Percentiles rank a stretch among this genome's conserved stretches.
Evolutionary conservation across 2,888 invertebrate species (phyloP).

Genomic region (Rhimphoctona megacephalus): DNA sequence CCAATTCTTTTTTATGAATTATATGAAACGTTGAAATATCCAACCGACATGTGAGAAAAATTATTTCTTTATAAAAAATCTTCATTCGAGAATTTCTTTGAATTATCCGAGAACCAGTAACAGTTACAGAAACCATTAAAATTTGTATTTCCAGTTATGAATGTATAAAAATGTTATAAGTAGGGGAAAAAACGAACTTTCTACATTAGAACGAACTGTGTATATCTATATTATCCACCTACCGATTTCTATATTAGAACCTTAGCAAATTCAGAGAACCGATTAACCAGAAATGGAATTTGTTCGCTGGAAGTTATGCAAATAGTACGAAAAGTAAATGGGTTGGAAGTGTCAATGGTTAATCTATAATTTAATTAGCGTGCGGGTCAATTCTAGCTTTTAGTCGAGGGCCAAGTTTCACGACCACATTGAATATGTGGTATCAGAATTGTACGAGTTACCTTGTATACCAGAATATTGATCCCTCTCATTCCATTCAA

Average conservation of each 20-base stretch:
- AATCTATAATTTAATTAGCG: neutral
- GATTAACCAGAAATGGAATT: neutral
- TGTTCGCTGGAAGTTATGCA: constrained; percentile 11
- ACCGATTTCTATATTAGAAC: neutral
- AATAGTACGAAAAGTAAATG: constrained; percentile 7
- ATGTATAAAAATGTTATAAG: no score
- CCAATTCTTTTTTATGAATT: neutral
- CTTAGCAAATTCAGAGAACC: neutral
- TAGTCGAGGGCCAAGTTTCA: neutral
- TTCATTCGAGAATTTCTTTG: no score
- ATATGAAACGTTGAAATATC: no score
- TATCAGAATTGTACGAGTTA: neutral
- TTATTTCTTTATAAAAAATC: neutral
- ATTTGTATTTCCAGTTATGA: neutral
- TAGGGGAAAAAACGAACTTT: no score
- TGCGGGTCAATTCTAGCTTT: neutral
- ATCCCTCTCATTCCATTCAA: neutral
- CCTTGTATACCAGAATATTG: neutral
- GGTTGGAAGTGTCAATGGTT: neutral
- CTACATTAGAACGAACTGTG: no score
- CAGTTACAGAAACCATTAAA: neutral
- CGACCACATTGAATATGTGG: neutral
- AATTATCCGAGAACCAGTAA: no score
- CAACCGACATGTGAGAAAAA: no score
- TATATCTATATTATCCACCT: neutral